Percentiles rank a stretch among this genome's conserved stretches.
Conservation (phyloP, 1,140 invertebrate species). For the Coenobita brevimanus region DNA sequence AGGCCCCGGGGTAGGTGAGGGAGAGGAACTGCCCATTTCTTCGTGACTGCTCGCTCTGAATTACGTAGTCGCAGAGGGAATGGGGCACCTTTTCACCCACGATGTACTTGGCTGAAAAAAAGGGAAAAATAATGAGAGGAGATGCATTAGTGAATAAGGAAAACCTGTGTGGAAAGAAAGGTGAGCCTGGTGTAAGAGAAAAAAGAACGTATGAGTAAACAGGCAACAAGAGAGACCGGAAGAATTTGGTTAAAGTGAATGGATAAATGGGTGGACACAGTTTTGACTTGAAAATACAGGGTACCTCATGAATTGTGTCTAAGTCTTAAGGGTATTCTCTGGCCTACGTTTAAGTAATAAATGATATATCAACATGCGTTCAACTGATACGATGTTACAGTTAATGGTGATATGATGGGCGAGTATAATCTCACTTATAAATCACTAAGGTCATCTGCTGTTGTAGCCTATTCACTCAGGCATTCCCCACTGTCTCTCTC, state of each 20-base stretch:
- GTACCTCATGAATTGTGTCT: too few relatives aligned
- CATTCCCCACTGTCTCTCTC: too few relatives aligned
- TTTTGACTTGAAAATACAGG: too few relatives aligned
- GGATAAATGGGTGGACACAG: too few relatives aligned
- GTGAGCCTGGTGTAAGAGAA: not conserved
- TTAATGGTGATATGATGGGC: too few relatives aligned
- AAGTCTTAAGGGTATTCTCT: too few relatives aligned
- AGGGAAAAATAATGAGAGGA: not conserved
- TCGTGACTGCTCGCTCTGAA: conserved; percentile 81
- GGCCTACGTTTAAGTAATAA: too few relatives aligned
- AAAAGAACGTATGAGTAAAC: not conserved
- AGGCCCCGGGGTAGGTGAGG: conserved; percentile 98
- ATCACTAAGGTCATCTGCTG: too few relatives aligned
- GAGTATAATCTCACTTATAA: too few relatives aligned
- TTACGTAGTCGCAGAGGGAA: conserved; percentile 84
- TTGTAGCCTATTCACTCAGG: too few relatives aligned
- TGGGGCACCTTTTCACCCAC: conserved; percentile 87
- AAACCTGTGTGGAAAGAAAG: not conserved
- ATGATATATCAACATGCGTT: too few relatives aligned
- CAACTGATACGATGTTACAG: too few relatives aligned
- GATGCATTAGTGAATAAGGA: not conserved
- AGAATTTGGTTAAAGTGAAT: not conserved
- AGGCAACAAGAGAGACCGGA: not conserved
- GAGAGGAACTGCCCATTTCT: conserved; percentile 91
- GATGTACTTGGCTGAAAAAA: conserved; percentile 80